phyloP scores from a whole-genome alignment of 2,888 invertebrate genomes.

The Tenodera sinensis region DNA sequence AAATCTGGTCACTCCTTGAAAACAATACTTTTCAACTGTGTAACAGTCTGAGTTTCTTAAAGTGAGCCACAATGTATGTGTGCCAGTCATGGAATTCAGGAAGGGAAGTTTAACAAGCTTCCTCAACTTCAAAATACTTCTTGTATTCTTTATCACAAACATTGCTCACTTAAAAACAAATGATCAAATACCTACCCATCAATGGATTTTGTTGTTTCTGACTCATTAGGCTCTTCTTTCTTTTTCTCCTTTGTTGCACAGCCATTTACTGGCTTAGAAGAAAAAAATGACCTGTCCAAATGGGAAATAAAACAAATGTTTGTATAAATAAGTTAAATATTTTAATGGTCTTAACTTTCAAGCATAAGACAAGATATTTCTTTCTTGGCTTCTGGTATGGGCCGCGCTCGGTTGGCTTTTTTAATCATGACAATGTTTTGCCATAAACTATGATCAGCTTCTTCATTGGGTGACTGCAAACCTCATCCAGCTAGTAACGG shows the following conservation, averaged over 20 bases:
- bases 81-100: background rate
- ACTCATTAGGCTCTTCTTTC: background rate
- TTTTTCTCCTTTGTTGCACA: background rate
- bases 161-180: background rate
- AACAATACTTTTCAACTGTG: background rate
- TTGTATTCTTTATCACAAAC: background rate
- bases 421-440: too few species aligned
- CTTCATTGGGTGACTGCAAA: too few species aligned
- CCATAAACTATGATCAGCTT: too few species aligned
- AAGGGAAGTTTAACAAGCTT: background rate
- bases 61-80: background rate
- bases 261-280: background rate
- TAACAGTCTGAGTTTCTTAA: background rate
- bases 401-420: too few species aligned
- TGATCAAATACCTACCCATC: background rate
- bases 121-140: background rate
- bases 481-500: too few species aligned
- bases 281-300: constrained; percentile 23
- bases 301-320: background rate
- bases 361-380: too few species aligned
- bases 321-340: background rate
- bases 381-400: too few species aligned
- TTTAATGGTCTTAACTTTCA: too few species aligned
- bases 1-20: background rate
- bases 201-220: background rate